Evolutionary conservation across 2,888 invertebrate species (phyloP), one percentile per base, ranked within the genome.

Genomic region (Anthrax anthrax): DNA sequence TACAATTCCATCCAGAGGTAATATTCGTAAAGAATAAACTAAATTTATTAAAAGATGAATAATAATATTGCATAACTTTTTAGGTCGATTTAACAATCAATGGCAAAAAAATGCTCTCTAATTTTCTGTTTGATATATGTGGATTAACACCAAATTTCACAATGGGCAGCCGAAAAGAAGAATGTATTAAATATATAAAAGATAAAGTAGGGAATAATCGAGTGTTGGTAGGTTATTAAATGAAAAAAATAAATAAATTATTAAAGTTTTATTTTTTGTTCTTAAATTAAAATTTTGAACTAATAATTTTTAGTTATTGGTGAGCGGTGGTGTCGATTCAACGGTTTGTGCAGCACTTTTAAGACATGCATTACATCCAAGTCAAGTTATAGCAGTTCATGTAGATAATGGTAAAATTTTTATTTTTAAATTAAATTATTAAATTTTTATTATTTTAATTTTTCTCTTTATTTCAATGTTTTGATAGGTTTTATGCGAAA

Each of bases 1-100:
- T 98, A 51, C 98, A 98, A 72, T 98, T 98, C 70, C 98, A 98
- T 69, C 98, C 97, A 0, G 97, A 98, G 75, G 91, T 83, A 53
- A 58, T 52, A 12, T 8, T 16, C 4, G 16, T 3, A 12, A 32
- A 32, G 3, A 12, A 32, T 29, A 29, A 29, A 29, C 12, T 6
- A 27, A 43, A 42, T 37, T 1, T 27, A 34, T 39, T 39, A 34
- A 37, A n/a, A 29, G 29, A 12, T 39, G 14, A 13, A 39, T 36
- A 16, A 36, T 18, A 18, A 37, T 37, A 16, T 39, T 29, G 4
- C 32, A 16, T 14, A n/a, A n/a, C 37, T 32, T 40, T 6, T 36
- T 38, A 84, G 76, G 89, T 98, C 55, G 96, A 97, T 66, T 78
- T 98, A 58, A 94, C 96, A 1, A 76, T 80, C 14, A 84, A 91